Conservation (phyloP, 2,888 invertebrate genomes). For the Apamea crenata region DNA sequence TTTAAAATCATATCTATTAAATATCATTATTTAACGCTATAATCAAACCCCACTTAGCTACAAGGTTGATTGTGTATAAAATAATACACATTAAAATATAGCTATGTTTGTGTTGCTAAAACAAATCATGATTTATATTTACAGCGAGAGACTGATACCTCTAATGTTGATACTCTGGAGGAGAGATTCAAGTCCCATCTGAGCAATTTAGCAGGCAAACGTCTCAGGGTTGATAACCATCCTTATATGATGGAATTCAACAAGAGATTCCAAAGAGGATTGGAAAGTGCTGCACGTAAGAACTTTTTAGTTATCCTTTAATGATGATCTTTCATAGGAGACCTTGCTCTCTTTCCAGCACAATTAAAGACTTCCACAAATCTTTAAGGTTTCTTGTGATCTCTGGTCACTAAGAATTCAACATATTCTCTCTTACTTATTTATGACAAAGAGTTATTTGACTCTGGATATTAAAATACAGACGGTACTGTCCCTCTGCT, state of each 20-base stretch:
- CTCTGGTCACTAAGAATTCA: neutral
- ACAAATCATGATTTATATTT: slow-evolving; percentile 9
- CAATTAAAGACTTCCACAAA: neutral
- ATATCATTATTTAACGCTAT: neutral
- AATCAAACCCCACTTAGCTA: neutral
- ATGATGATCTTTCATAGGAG: too few species aligned
- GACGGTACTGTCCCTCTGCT: neutral
- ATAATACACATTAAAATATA: neutral
- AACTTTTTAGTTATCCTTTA: neutral
- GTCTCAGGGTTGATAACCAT: slow-evolving; percentile 76
- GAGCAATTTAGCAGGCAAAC: slow-evolving; percentile 72
- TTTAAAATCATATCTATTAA: too few species aligned
- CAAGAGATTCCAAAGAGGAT: slow-evolving; percentile 74
- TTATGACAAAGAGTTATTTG: neutral
- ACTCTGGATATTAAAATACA: neutral
- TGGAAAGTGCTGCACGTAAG: slow-evolving; percentile 73
- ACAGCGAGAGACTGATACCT: slow-evolving; percentile 79
- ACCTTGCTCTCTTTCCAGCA: neutral
- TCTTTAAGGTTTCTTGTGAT: neutral
- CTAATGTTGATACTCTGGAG: slow-evolving; percentile 78
- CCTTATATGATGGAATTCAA: slow-evolving; percentile 80
- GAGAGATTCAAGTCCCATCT: slow-evolving; percentile 77
- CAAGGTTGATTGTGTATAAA: neutral
- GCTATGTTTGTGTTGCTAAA: neutral
- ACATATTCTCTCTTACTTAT: neutral